Percentiles rank a stretch among this genome's conserved stretches.
Evolutionary conservation across 2,888 invertebrate species (phyloP).

Genomic region (Spatulosminthurus flaviceps): DNA sequence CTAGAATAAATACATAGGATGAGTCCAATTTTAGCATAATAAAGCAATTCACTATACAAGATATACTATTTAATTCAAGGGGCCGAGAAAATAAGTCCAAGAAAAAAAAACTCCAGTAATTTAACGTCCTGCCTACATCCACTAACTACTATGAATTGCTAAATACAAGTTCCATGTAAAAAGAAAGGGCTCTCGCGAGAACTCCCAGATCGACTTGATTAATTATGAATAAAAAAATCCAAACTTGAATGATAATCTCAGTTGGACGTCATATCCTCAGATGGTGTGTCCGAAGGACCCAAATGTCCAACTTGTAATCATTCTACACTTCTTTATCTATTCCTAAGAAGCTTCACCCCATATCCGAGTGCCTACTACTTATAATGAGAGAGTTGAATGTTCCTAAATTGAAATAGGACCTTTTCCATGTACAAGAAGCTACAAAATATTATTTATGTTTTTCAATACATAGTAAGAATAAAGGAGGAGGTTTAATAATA

Average conservation of each 20-base stretch:
- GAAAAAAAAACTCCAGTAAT: no score
- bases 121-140: no score
- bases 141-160: neutral
- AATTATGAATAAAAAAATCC: slow-evolving; percentile 49
- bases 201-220: slow-evolving; percentile 49
- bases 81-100: no score
- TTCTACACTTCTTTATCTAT: slow-evolving; percentile 22
- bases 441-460: neutral
- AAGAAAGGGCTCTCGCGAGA: slow-evolving; percentile 4
- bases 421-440: neutral
- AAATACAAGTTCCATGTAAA: neutral
- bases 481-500: neutral
- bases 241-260: slow-evolving; percentile 46
- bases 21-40: slow-evolving; percentile 23
- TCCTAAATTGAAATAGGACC: neutral
- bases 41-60: slow-evolving; percentile 36
- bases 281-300: neutral
- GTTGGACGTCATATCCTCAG: slow-evolving; percentile 36
- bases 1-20: no score
- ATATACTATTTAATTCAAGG: no score
- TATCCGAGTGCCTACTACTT: neutral
- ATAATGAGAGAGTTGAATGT: neutral
- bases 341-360: neutral
- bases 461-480: neutral
- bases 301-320: slow-evolving; percentile 7